Base-by-base conservation (phyloP, 2,888 invertebrate genomes). In the Microdon myrmicae region DNA sequence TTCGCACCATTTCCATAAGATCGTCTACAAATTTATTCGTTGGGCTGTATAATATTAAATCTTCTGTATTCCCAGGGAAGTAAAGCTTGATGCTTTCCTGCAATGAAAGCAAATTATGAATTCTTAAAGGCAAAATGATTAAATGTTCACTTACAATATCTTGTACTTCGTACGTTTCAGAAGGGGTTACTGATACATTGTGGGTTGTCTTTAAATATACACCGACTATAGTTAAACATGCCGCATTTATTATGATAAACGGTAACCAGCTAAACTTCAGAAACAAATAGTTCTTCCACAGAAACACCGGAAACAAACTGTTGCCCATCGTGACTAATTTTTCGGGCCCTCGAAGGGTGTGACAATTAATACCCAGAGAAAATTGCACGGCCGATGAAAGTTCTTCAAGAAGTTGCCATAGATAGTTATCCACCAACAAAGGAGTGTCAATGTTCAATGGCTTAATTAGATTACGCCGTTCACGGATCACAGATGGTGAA, bases 1-100 rank as follows among this genome's bases (percentile, higher is more conserved):
- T 17, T 0, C 74, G 68, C 6, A 78, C 69, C 6, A 44, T 47
- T 23, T 77, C 73, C 72, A 77, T 74, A 1, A 78, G 29, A 1
- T 49, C 28, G 34, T 69, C 69, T 1, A 72, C 66, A 25, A 59
- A 68, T 22, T 67, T 28, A 7, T 68, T 60, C 1, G 44, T 53
- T 3, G 78, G 78, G 0, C 72, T 54, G 45, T 73, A 78, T 17
- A 73, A 73, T 26, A 78, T 59, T 3, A 48, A 59, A 55, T 78
- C 77, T 1, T 37, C 61, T 12, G 70, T 69, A 54, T 72, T 75
- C 1, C 68, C 68, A 1, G 76, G 75, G 16, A 76, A 69, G 10
- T 60, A 60, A 6, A 39, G 17, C 16, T 68, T 71, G 0, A 77
- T 68, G 1, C 43, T 9, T 2, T 67, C 49, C 77, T 77, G 28